phyloP scores from a whole-genome alignment of 2,797 vertebrate species.

The Bradypodion pumilum region DNA sequence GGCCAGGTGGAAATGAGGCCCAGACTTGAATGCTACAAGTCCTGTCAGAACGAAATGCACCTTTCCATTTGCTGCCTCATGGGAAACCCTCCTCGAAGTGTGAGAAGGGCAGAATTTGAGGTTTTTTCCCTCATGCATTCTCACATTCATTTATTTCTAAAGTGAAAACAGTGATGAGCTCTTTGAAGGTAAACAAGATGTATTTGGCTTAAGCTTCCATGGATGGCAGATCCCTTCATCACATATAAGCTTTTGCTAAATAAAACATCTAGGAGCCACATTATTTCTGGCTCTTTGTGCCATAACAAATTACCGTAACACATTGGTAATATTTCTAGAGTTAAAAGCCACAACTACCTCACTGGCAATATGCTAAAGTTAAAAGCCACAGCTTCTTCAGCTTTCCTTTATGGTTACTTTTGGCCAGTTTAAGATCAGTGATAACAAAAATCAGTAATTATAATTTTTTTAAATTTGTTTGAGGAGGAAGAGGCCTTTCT shows the following conservation, averaged over 20 bases:
- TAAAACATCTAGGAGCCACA: too few species aligned
- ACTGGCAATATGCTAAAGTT: too few species aligned
- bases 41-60: too few species aligned
- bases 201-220: too few species aligned
- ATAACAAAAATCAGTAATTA: not conserved
- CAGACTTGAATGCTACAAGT: not conserved
- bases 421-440: too few species aligned
- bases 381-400: not conserved
- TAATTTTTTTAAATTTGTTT: not conserved
- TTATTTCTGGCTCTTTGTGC: too few species aligned
- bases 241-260: too few species aligned
- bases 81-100: too few species aligned
- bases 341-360: not conserved
- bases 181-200: too few species aligned
- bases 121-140: not conserved
- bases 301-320: too few species aligned
- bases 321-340: too few species aligned
- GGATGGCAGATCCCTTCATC: too few species aligned
- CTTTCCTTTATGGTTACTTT: not conserved
- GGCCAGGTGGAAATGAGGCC: not conserved
- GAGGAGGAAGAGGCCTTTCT: not conserved
- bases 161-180: not conserved
- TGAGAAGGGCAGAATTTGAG: not conserved
- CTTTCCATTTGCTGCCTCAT: not conserved
- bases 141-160: not conserved